Conservation (phyloP, 2,113 vertebrate species). For the Okapia johnstoni region DNA sequence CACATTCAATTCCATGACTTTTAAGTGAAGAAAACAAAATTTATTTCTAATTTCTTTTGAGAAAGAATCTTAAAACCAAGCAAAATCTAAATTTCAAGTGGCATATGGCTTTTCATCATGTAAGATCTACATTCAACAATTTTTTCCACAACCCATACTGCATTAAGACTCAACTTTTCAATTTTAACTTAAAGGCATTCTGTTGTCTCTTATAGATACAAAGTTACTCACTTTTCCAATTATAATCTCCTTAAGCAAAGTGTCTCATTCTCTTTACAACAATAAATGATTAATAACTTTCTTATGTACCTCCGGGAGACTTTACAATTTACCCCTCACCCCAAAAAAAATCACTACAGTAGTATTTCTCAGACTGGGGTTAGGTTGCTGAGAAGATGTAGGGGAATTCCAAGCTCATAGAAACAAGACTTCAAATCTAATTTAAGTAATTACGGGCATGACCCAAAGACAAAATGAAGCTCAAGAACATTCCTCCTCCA, state of each 20-base stretch:
- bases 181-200: neutral
- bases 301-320: neutral
- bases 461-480: constrained; percentile 27
- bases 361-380: neutral
- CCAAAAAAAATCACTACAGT: neutral
- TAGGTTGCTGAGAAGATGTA: neutral
- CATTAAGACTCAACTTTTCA: neutral
- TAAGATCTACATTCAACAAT: neutral
- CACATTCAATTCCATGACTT: neutral
- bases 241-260: neutral
- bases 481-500: neutral
- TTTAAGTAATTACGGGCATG: constrained; percentile 5
- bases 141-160: neutral
- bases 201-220: neutral
- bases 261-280: neutral
- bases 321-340: neutral
- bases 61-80: neutral
- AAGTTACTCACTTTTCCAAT: neutral
- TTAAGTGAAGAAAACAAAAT: neutral
- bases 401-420: neutral
- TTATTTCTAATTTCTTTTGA: neutral
- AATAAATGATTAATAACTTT: neutral
- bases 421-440: neutral
- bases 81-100: neutral
- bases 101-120: neutral